Conservation (phyloP, 64 coral and sea anemone genomes). For the Acropora yongei region DNA sequence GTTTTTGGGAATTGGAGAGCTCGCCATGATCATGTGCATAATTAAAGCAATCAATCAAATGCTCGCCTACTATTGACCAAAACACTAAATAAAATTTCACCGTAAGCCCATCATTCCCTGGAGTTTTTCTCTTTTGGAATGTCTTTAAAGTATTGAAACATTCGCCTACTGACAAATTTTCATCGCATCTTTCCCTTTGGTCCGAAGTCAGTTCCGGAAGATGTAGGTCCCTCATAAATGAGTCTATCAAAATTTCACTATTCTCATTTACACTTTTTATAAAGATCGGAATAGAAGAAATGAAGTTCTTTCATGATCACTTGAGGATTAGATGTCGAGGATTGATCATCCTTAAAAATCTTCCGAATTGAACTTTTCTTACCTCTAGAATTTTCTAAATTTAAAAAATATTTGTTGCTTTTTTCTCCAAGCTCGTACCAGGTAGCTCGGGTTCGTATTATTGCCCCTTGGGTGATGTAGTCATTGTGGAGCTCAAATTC, state of each 20-base stretch:
- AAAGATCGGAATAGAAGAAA: neutral
- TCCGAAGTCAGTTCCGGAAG: conserved; percentile 15
- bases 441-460: neutral
- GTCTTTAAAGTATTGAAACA: conserved; percentile 38
- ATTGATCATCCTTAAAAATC: neutral
- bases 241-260: neutral
- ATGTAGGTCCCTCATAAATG: conserved; percentile 8
- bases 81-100: conserved; percentile 53
- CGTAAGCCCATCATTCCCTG: conserved; percentile 50
- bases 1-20: conserved; percentile 48
- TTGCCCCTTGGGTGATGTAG: conserved; percentile 41
- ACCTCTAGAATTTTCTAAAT: conserved; percentile 15
- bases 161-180: neutral
- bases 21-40: conserved; percentile 20
- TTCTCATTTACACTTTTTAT: neutral
- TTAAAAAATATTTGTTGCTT: conserved; percentile 45
- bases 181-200: conserved; percentile 22
- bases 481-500: conserved; percentile 55
- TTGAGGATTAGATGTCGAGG: neutral
- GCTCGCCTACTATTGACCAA: conserved; percentile 21
- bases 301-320: neutral
- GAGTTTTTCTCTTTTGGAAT: conserved; percentile 66
- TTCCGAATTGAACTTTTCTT: conserved; percentile 19
- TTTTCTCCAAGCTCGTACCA: conserved; percentile 56
- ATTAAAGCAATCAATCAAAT: conserved; percentile 41